These are phyloP conservation scores for Caranx ignobilis DNA, from an alignment of 2,113 vertebrate species.

Conservation along the genomic window DNA sequence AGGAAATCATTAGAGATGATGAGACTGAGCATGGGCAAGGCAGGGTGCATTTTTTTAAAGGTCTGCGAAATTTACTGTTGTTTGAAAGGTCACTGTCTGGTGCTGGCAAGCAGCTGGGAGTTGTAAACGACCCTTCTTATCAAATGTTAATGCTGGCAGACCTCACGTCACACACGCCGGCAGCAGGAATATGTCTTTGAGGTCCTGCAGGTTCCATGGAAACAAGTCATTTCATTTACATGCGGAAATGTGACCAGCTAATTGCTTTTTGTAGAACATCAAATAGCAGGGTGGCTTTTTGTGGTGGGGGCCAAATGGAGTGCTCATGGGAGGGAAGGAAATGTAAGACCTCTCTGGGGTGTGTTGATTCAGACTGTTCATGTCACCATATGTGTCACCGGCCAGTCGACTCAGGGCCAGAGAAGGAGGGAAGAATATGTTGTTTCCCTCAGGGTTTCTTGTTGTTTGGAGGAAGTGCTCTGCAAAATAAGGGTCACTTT, in stretches of 20 bases:
- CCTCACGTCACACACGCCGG: constrained; percentile 73
- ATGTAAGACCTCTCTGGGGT: constrained; percentile 67
- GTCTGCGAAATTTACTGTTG: constrained; percentile 84
- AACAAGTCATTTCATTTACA: constrained; percentile 86
- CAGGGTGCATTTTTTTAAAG: constrained; percentile 81
- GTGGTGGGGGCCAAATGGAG: constrained; percentile 58
- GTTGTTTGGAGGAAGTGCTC: constrained; percentile 22
- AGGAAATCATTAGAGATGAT: constrained; percentile 80
- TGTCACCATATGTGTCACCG: constrained; percentile 57
- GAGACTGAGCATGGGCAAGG: constrained; percentile 68
- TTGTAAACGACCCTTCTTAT: constrained; percentile 87
- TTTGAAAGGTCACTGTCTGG: constrained; percentile 87
- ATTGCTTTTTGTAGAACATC: constrained; percentile 82
- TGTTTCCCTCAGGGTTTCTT: constrained; percentile 33
- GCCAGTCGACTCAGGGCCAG: constrained; percentile 39
- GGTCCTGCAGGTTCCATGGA: constrained; percentile 83
- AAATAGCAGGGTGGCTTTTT: constrained; percentile 76
- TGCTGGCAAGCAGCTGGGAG: constrained; percentile 83
- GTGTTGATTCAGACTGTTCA: constrained; percentile 58
- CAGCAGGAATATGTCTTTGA: constrained; percentile 80
- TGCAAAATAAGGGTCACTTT: constrained; percentile 24
- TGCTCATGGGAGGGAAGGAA: constrained; percentile 55
- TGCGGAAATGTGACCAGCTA: constrained; percentile 79
- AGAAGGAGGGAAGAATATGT: constrained; percentile 22
- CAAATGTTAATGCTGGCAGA: constrained; percentile 88